phyloP scores from a whole-genome alignment of 2,113 vertebrate species.

The Coptodon rendalli region DNA sequence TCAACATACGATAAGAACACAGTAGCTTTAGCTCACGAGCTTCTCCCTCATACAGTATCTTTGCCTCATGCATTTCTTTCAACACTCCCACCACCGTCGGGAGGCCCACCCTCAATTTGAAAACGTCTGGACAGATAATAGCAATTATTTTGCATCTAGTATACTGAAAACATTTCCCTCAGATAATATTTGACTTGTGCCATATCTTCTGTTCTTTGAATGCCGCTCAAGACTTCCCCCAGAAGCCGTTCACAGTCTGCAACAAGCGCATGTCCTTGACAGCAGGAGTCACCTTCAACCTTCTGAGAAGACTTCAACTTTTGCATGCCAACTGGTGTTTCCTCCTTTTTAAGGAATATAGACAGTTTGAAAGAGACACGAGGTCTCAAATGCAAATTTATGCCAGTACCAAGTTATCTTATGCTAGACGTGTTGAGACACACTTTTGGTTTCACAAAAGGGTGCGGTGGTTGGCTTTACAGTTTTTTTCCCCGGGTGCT shows the following conservation, averaged over 20 bases:
- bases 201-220: not conserved
- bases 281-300: constrained; percentile 38
- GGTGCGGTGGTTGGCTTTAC: not conserved
- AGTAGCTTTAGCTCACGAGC: not conserved
- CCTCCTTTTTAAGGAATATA: not conserved
- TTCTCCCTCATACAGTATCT: not conserved
- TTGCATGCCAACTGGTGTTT: not conserved
- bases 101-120: not conserved
- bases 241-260: not conserved
- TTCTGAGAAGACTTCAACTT: not conserved
- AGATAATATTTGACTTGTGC: not conserved
- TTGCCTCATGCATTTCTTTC: not conserved
- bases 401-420: not conserved
- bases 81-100: not conserved
- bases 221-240: constrained; percentile 10
- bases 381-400: not conserved
- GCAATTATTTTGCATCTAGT: not conserved
- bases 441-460: not conserved
- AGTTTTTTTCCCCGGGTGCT: not conserved
- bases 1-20: not conserved
- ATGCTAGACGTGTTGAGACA: not conserved
- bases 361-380: not conserved
- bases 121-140: not conserved
- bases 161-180: not conserved
- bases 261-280: not conserved